These are phyloP conservation scores for Acestrorhynchus altus DNA, from an alignment of 2,797 vertebrate genomes.

Conservation along the genomic window DNA sequence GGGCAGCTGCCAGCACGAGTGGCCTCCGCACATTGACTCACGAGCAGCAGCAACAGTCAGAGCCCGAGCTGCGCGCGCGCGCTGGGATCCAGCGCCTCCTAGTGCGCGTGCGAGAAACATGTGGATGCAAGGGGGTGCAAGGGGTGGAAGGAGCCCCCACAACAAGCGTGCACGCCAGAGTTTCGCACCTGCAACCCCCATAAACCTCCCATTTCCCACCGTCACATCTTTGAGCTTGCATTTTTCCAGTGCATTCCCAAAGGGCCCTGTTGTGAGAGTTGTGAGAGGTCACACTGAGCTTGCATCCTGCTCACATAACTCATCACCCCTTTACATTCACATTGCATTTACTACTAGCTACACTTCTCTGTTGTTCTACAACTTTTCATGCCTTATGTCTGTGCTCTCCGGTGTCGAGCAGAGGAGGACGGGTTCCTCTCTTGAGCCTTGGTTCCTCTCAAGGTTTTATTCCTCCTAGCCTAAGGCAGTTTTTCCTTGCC, in stretches of 20 bases:
- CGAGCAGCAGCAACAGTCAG: conserved; percentile 55
- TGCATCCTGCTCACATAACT: no score
- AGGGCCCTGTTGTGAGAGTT: background rate
- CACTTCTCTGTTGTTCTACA: no score
- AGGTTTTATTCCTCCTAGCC: no score
- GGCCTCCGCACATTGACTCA: conserved; percentile 66
- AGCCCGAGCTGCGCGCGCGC: conserved; percentile 52
- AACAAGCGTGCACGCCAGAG: background rate
- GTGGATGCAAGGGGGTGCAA: background rate
- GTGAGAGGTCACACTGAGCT: background rate
- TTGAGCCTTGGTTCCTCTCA: no score
- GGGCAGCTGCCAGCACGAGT: conserved; percentile 43
- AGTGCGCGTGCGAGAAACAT: conserved; percentile 44
- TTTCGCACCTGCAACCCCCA: background rate
- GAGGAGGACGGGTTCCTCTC: no score
- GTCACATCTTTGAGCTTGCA: background rate
- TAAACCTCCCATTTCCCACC: no score
- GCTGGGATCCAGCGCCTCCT: conserved; percentile 65
- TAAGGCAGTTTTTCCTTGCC: no score
- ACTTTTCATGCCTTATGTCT: no score
- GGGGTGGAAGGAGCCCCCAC: background rate
- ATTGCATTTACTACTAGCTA: no score
- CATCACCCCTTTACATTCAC: no score
- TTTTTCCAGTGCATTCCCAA: no score
- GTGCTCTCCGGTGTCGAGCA: no score